These are phyloP conservation scores for Astatotilapia flaviijosephi DNA, from an alignment of 2,113 vertebrate genomes.

Conservation along the genomic window DNA sequence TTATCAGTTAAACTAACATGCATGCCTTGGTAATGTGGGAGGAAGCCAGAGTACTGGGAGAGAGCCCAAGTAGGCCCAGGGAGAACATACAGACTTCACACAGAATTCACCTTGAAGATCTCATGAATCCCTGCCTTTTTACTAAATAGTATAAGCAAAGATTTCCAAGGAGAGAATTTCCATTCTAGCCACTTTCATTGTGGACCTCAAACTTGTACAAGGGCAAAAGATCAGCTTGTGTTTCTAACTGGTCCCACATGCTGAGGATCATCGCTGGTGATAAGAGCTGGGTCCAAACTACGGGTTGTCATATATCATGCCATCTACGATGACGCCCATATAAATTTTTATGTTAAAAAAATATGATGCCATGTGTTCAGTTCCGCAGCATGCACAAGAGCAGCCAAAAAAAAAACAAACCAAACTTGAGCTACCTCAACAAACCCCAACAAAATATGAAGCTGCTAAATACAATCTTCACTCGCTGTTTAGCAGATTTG, in stretches of 20 bases:
- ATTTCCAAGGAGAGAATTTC: neutral
- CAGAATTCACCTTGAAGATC: neutral
- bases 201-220: neutral
- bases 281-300: neutral
- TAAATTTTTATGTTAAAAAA: neutral
- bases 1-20: neutral
- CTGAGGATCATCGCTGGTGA: neutral
- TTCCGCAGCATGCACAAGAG: neutral
- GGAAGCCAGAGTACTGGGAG: neutral
- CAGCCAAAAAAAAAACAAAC: neutral
- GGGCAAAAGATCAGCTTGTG: neutral
- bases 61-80: neutral
- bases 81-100: neutral
- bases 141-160: neutral
- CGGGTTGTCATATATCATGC: neutral
- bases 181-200: neutral
- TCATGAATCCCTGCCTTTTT: neutral
- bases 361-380: neutral
- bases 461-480: neutral
- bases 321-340: accelerated
- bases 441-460: neutral
- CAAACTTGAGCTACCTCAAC: neutral
- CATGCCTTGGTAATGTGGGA: neutral
- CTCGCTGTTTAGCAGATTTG: neutral
- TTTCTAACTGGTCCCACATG: neutral